Evolutionary conservation across 2,797 vertebrate genomes (phyloP).

Genomic region (Iguana delicatissima): DNA sequence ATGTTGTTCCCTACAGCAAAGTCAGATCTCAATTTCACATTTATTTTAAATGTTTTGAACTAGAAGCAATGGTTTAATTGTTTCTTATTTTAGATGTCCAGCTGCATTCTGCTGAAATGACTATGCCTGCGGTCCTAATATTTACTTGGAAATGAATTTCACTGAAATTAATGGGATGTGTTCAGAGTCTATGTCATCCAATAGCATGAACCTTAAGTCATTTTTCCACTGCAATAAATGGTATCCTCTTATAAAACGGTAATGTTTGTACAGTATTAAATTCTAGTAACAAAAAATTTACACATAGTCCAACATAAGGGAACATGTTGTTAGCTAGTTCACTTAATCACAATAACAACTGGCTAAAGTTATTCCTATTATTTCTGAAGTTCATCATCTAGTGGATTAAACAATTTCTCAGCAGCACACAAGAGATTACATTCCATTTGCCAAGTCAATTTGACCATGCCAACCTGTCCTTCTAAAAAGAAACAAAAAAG

Average conservation of each 20-base stretch:
- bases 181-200: conserved; percentile 11
- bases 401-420: background rate
- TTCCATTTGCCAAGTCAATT: conserved; percentile 21
- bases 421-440: conserved; percentile 10
- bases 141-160: conserved; percentile 42
- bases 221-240: conserved; percentile 24
- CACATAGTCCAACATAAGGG: background rate
- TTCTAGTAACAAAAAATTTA: conserved; percentile 26
- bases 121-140: conserved; percentile 32
- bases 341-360: conserved; percentile 8
- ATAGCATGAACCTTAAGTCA: conserved; percentile 35
- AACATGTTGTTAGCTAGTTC: background rate
- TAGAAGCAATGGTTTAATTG: conserved; percentile 39
- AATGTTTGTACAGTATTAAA: conserved; percentile 51
- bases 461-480: conserved; percentile 13
- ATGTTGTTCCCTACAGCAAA: conserved; percentile 56
- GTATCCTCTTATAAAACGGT: conserved; percentile 34
- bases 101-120: conserved; percentile 32
- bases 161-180: conserved; percentile 27
- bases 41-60: conserved; percentile 55
- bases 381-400: conserved; percentile 19
- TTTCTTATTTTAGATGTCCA: conserved; percentile 49
- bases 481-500: background rate
- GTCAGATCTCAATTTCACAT: background rate
- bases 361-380: conserved; percentile 13